Evolutionary conservation across 1,140 invertebrate species (phyloP), one percentile per base, ranked within the genome.

Genomic region (Caenorhabditis elegans): DNA sequence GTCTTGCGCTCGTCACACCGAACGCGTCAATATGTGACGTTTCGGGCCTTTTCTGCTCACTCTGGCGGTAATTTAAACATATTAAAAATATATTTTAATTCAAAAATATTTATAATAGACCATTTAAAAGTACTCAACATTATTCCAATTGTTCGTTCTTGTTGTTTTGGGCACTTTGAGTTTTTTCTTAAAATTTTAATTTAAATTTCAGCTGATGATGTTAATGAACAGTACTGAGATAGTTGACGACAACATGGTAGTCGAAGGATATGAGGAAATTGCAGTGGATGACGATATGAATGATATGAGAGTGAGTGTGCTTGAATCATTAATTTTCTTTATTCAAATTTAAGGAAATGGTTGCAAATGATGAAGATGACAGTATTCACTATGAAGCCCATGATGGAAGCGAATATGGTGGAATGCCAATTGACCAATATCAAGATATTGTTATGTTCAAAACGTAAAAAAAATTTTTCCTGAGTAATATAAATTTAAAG

Each of bases 401-500:
- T 3, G 11, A 39, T n/a, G 39, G 28, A 8, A 43, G 31, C 13
- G 51, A 60, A 2, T 79, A 79, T 39, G 78, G 78, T 79, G 78
- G 78, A 48, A 79, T 79, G 78, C 34, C 43, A 15, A 36, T 60
- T 34, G 65, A 81, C 22, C 65, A 70, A 17, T 81, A 81, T n/a
- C 49, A 81, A 15, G 70, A 81, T 60, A 81, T 81, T n/a, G 80
- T 81, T 22, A 6, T 10, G 22, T 81, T 51, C 47, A 81, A 81
- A 70, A 53, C 13, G 77, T 78, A 78, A 22, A 34, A 10, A n/a
- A 34, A 36, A 19, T 22, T 11, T 39, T 36, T 43, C 39, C 39
- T 6, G n/a, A 43, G 39, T 15, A n/a, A 22, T 46, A 10, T 13
- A 2, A 17, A 36, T 39, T 36, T 48, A 19, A 78, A 0, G 22